A percentile compares a stretch with the other conserved stretches of the same genome.
These are phyloP conservation scores for Cydia strobilella DNA, from an alignment of 1,140 invertebrate genomes.

Conservation along the genomic window DNA sequence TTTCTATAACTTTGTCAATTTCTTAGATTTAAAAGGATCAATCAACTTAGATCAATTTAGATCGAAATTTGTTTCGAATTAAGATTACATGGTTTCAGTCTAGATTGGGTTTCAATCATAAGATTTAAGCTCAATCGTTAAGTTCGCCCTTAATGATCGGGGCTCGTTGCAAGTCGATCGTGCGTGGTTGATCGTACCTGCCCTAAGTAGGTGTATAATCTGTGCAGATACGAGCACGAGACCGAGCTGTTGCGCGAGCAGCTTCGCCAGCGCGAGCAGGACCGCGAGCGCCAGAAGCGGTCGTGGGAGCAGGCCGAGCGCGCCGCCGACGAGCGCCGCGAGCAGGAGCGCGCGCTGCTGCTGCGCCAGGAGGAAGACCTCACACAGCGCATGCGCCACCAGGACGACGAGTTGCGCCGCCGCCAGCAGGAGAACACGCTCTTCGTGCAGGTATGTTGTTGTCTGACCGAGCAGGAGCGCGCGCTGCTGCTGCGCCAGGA, in stretches of 20 bases:
- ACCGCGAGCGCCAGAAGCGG: slow-evolving; percentile 91
- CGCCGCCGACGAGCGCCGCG: slow-evolving; percentile 89
- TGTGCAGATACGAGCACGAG: slow-evolving; percentile 70
- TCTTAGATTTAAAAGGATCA: too few relatives aligned
- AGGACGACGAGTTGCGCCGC: slow-evolving; percentile 91
- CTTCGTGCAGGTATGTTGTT: slow-evolving; percentile 85
- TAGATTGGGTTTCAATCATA: too few relatives aligned
- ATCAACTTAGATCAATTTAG: too few relatives aligned
- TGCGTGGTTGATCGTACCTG: too few relatives aligned
- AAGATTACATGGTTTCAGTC: too few relatives aligned
- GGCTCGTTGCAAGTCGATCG: too few relatives aligned
- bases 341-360: slow-evolving; percentile 86
- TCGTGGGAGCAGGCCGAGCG: slow-evolving; percentile 94
- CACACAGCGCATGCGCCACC: slow-evolving; percentile 85
- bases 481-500: slow-evolving; percentile 86
- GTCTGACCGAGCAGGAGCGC: slow-evolving; percentile 84
- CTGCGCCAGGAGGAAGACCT: slow-evolving; percentile 88
- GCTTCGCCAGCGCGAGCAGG: slow-evolving; percentile 91
- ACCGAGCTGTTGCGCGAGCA: slow-evolving; percentile 82
- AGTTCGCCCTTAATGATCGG: too few relatives aligned
- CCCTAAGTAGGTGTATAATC: not conserved
- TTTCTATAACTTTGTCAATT: too few relatives aligned
- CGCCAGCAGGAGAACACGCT: slow-evolving; percentile 90
- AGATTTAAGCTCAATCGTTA: too few relatives aligned
- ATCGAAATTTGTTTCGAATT: too few relatives aligned